Evolutionary conservation across 2,797 vertebrate species (phyloP).

Genomic region (Tapirus indicus): DNA sequence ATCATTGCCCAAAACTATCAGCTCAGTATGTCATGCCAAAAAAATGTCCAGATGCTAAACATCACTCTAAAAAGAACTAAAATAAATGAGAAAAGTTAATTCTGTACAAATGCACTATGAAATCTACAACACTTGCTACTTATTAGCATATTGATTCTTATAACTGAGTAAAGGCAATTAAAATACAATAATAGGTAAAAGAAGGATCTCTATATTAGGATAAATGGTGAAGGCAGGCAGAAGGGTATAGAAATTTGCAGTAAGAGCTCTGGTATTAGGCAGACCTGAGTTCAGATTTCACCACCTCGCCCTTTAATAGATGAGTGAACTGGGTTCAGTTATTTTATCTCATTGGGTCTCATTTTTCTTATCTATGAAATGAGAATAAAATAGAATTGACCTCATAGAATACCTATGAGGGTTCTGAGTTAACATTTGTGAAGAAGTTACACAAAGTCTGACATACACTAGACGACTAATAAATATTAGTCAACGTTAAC

Average conservation of each 20-base stretch:
- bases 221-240: background rate
- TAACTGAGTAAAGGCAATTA: background rate
- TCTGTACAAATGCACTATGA: background rate
- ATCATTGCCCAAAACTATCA: background rate
- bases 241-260: background rate
- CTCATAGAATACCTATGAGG: background rate
- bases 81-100: background rate
- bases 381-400: background rate
- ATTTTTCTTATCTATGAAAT: slow-evolving; percentile 2
- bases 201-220: background rate
- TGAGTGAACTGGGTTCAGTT: background rate
- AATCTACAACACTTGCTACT: background rate
- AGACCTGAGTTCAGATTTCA: background rate
- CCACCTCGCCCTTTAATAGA: background rate
- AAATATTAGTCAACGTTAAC: background rate
- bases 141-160: background rate
- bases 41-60: background rate
- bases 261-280: background rate
- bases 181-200: background rate
- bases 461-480: background rate
- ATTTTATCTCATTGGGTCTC: background rate
- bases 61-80: background rate
- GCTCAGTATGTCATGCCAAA: background rate
- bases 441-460: background rate
- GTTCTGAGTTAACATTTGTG: background rate